Percentiles rank a stretch among this genome's conserved stretches.
phyloP scores from a whole-genome alignment of 2,888 invertebrate genomes.

The Pherbina coryleti region DNA sequence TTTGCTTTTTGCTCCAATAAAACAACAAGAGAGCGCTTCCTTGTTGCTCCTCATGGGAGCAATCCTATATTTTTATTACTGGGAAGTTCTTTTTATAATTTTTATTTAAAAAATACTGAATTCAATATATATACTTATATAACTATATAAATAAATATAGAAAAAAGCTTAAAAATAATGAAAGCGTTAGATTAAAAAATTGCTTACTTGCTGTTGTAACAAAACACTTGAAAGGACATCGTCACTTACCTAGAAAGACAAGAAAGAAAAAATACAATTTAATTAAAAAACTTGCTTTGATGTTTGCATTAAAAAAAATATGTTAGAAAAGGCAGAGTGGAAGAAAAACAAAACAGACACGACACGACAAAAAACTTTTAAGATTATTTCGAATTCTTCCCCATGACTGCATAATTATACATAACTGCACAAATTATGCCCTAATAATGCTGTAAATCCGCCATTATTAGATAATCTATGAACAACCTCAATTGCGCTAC shows the following conservation, averaged over 20 bases:
- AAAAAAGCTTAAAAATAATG: neutral
- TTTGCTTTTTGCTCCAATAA: too few species aligned
- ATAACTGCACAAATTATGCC: neutral
- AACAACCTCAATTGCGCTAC: too few species aligned
- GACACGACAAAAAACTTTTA: neutral
- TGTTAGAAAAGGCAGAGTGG: neutral
- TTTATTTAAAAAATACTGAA: too few species aligned
- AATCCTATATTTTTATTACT: too few species aligned
- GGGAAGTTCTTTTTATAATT: too few species aligned
- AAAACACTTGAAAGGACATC: constrained; percentile 65
- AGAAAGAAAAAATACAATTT: constrained; percentile 21
- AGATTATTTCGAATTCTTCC: neutral
- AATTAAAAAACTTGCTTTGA: constrained; percentile 1
- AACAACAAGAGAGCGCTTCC: too few species aligned
- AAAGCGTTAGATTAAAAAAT: neutral
- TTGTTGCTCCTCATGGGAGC: too few species aligned
- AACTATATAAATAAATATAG: too few species aligned
- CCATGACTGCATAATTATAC: neutral
- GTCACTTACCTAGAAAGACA: constrained; percentile 62
- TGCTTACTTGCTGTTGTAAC: constrained; percentile 64
- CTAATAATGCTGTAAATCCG: too few species aligned
- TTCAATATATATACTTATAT: too few species aligned
- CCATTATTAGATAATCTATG: too few species aligned
- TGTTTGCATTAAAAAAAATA: neutral
- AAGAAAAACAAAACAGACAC: neutral